Conservation (phyloP, 2,797 vertebrate species). For the Pseudocheirus occidentalis region DNA sequence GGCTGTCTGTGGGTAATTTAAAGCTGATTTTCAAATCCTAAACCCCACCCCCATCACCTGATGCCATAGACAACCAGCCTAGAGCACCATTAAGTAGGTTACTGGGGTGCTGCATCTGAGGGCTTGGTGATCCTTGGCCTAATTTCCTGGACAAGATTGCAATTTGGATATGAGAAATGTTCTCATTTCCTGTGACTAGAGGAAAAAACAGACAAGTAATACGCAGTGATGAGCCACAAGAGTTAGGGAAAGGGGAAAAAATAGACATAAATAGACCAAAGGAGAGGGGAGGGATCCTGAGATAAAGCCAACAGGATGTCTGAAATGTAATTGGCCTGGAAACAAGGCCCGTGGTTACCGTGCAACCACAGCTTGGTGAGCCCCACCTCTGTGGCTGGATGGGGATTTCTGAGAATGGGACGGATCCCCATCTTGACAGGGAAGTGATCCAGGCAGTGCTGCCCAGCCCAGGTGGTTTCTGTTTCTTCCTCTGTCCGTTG, state of each 20-base stretch:
- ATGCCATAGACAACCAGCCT: neutral
- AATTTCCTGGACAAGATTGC: constrained; percentile 61
- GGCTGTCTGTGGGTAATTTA: neutral
- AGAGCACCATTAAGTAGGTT: constrained; percentile 34
- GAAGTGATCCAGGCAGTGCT: constrained; percentile 23
- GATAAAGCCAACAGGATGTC: neutral
- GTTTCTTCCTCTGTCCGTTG: constrained; percentile 30
- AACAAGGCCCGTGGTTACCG: neutral
- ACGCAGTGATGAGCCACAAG: constrained; percentile 48
- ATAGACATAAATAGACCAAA: neutral
- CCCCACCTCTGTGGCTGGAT: neutral
- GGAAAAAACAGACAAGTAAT: constrained; percentile 46
- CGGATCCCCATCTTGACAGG: constrained; percentile 6
- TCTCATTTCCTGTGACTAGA: constrained; percentile 65
- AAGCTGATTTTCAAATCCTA: neutral
- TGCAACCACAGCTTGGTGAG: constrained; percentile 27
- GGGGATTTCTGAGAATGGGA: constrained; percentile 31
- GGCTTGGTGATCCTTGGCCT: constrained; percentile 59
- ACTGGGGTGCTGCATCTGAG: constrained; percentile 20
- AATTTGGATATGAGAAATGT: constrained; percentile 58
- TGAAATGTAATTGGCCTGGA: neutral
- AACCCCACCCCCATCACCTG: neutral
- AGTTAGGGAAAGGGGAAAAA: constrained; percentile 8
- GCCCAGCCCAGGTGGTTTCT: neutral
- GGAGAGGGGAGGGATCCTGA: neutral